Base-by-base conservation (phyloP, 2,797 vertebrate genomes). In the Heterohyrax brucei region DNA sequence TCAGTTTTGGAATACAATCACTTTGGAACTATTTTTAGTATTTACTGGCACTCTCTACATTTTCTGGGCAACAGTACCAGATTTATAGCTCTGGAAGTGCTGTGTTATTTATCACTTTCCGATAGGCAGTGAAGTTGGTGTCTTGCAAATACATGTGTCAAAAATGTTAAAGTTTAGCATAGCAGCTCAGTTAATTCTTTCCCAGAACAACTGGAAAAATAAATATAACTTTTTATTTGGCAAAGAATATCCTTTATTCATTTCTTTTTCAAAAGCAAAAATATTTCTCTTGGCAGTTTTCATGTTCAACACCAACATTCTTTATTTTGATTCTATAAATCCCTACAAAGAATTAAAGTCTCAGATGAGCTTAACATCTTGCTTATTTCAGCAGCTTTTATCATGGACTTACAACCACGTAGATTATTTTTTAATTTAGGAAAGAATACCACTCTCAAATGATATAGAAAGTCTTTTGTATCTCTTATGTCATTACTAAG, bases 91-190 rank as follows among this genome's bases (percentile, higher is more conserved):
- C 73, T 92, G 94, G 91, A 98, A 98, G 92, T 96, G 70, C 93
- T 44, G 2, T 96, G 78, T 96, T 97, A 98, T 98, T 98, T 98
- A 97, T 98, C 98, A 96, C 76, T 66, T 98, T 97, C 78, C 79
- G 91, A 1, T 76, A 95, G 56, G 48, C 77, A 97, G 61, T 26
- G 26, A 88, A 97, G 48, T 91, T 91, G 83, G 46, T 86, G 33
- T 95, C 95, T 94, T 96, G 33, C 53, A 76, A 22, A 93, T 86
- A 66, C 7, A 30, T 87, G 89, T 14, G 1, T 96, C 81, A 91
- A 10, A 1, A 39, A 85, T 96, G 61, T 86, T 92, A 26, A 46
- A 86, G 22, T 97, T 96, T 97, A 95, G 84, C 94, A 77, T 39
- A 79, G 16, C 80, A 53, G n/a, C 33, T 96, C 59, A 14, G 5